Conservation (phyloP, 2,888 invertebrate species). For the Dusona sp. region DNA sequence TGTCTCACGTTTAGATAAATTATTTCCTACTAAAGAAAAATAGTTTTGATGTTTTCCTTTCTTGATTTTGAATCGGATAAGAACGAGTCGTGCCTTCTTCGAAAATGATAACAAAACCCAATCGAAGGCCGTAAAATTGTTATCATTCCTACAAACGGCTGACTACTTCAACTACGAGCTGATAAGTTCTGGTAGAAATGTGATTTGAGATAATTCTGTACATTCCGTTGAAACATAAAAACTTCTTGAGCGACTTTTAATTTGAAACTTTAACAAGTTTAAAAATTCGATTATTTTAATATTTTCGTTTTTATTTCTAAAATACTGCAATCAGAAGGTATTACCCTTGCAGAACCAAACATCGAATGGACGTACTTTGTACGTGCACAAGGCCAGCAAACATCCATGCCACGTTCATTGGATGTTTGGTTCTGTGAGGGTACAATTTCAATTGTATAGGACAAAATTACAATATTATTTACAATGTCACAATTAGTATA, state of each 20-base stretch:
- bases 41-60: not conserved
- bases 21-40: not conserved
- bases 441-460: not conserved
- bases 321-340: not conserved
- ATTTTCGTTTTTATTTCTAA: not conserved
- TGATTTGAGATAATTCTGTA: no score
- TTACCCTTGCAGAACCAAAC: no score
- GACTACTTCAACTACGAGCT: not conserved
- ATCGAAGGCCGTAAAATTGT: constrained; percentile 4
- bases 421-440: no score
- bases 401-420: no score
- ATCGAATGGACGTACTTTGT: no score
- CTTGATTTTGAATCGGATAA: not conserved
- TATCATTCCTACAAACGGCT: not conserved
- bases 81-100: constrained; percentile 3
- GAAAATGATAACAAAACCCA: not conserved
- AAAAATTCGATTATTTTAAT: not conserved
- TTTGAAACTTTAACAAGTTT: not conserved
- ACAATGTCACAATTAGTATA: not conserved
- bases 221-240: no score
- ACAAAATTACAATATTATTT: not conserved
- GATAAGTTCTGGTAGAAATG: not conserved
- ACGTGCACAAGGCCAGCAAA: no score
- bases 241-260: not conserved
- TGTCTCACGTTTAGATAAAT: not conserved